phyloP scores from a whole-genome alignment of 2,888 invertebrate genomes.

The Coremacera marginata region DNA sequence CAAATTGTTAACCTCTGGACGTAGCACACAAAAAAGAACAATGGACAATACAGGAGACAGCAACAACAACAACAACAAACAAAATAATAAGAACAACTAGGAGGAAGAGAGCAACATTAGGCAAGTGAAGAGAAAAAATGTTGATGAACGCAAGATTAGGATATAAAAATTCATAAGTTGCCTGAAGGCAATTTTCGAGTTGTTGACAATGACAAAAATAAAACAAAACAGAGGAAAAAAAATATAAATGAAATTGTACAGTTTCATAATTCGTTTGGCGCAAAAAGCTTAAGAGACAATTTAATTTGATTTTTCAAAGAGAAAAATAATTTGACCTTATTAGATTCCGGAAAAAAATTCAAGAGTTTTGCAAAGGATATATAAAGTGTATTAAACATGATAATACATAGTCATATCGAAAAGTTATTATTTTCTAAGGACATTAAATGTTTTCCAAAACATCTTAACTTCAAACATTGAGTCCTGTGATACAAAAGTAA shows the following conservation, averaged over 20 bases:
- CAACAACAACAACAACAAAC: not conserved
- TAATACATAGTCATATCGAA: no score
- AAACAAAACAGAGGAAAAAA: not conserved
- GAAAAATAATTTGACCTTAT: not conserved
- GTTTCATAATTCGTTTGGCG: not conserved
- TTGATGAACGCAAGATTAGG: slow-evolving; percentile 48
- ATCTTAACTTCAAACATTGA: no score
- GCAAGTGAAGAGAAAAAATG: slow-evolving; percentile 28
- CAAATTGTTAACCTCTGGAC: slow-evolving; percentile 30
- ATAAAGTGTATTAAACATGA: no score
- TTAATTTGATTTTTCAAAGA: not conserved
- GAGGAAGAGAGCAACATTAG: not conserved
- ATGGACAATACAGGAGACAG: not conserved
- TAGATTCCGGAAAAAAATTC: no score
- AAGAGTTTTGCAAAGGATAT: no score
- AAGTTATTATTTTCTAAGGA: no score
- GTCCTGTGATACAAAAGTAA: no score
- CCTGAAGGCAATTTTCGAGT: slow-evolving; percentile 50
- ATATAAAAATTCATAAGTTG: slow-evolving; percentile 57
- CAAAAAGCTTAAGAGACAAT: not conserved
- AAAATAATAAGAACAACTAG: not conserved
- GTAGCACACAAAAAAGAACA: slow-evolving; percentile 11
- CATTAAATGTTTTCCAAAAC: no score
- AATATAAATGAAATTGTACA: not conserved
- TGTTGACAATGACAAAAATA: slow-evolving; percentile 49